Evolutionary conservation across 2,888 invertebrate genomes (phyloP).

Genomic region (Pseudeuparius sepicola): DNA sequence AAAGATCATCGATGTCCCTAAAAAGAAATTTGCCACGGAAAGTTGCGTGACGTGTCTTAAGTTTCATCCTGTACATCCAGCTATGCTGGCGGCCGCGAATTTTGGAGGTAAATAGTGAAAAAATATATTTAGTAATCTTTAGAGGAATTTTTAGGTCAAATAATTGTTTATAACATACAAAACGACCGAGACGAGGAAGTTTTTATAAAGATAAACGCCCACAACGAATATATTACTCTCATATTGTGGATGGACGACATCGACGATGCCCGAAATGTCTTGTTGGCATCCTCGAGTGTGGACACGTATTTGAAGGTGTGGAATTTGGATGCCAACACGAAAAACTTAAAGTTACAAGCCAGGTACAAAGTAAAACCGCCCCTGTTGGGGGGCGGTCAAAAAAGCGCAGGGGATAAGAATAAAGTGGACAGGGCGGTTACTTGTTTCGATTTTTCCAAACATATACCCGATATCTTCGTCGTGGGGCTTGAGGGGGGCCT

Average conservation of each 20-base stretch:
- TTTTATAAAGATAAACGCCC: conserved; percentile 28
- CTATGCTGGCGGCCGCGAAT: conserved; percentile 41
- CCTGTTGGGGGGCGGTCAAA: conserved; percentile 23
- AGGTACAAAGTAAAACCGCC: conserved; percentile 33
- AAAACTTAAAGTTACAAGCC: conserved; percentile 18
- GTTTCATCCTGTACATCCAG: conserved; percentile 42
- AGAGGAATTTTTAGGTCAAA: conserved; percentile 25
- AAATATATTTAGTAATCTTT: conserved; percentile 4
- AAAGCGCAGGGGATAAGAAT: conserved; percentile 16
- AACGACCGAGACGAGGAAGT: conserved; percentile 33
- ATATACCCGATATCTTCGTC: conserved; percentile 35
- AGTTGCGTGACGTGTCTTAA: conserved; percentile 40
- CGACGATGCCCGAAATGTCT: conserved; percentile 27
- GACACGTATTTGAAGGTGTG: conserved; percentile 35
- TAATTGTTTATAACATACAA: too few species aligned
- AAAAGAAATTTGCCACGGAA: conserved; percentile 31
- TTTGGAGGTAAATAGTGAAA: conserved; percentile 31
- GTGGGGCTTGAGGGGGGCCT: conserved; percentile 39
- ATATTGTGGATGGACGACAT: conserved; percentile 34
- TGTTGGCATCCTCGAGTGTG: conserved; percentile 33
- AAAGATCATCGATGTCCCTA: too few species aligned
- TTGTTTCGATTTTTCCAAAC: conserved; percentile 37
- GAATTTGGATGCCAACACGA: conserved; percentile 27
- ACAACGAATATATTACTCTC: conserved; percentile 34
- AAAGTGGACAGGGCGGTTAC: conserved; percentile 33